These are phyloP conservation scores for Bubo scandiacus DNA, from an alignment of 2,113 vertebrate species.

Conservation along the genomic window DNA sequence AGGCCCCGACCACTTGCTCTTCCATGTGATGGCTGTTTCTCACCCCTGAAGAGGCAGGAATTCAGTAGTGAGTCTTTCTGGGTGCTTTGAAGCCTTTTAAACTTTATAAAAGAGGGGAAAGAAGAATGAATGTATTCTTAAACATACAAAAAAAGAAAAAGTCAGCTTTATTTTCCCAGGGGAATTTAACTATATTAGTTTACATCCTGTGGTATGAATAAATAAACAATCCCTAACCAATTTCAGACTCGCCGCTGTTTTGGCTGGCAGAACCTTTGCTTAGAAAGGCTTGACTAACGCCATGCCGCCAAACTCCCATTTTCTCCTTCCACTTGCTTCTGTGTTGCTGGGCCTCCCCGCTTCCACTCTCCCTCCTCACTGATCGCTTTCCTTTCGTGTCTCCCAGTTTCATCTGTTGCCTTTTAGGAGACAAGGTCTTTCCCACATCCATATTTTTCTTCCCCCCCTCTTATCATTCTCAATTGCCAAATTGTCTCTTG, in stretches of 20 bases:
- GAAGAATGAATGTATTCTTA: background rate
- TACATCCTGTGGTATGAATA: conserved; percentile 61
- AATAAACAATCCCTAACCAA: conserved; percentile 58
- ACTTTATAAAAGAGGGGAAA: background rate
- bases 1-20: background rate
- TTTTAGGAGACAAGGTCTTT: background rate
- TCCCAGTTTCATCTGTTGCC: background rate
- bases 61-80: background rate
- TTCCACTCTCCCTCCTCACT: background rate
- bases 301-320: background rate
- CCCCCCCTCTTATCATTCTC: background rate
- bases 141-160: background rate
- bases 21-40: background rate
- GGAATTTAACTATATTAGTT: conserved; percentile 55
- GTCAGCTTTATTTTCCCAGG: background rate
- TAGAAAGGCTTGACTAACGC: background rate
- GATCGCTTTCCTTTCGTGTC: background rate
- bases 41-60: background rate
- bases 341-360: background rate
- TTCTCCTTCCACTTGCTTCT: background rate
- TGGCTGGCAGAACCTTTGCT: conserved; percentile 47
- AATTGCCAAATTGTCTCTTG: background rate
- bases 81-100: background rate
- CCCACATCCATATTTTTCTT: background rate
- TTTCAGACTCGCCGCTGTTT: conserved; percentile 51